phyloP scores from a whole-genome alignment of 2,797 vertebrate species.

The Harpagifer antarcticus region DNA sequence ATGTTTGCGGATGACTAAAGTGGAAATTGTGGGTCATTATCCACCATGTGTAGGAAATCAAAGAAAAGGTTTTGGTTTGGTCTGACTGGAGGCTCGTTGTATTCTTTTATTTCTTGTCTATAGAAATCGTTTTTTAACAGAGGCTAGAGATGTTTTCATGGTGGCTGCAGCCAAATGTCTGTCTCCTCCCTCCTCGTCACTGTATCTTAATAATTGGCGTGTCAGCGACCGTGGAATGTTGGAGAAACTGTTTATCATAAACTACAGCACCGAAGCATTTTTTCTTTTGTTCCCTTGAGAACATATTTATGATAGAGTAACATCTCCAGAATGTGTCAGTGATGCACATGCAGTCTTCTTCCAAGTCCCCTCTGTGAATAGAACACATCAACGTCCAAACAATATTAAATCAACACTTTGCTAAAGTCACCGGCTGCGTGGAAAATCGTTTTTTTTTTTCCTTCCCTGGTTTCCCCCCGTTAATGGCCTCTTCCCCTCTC shows the following conservation, averaged over 20 bases:
- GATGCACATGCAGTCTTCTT: constrained; percentile 37
- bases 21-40: constrained; percentile 71
- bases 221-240: constrained; percentile 60
- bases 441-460: constrained; percentile 27
- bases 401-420: constrained; percentile 57
- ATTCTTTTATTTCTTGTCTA: constrained; percentile 8
- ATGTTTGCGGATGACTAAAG: constrained; percentile 64
- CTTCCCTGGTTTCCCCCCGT: constrained; percentile 50
- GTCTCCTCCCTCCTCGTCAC: constrained; percentile 45
- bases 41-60: constrained; percentile 34
- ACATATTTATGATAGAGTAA: constrained; percentile 42
- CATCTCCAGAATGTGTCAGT: constrained; percentile 51
- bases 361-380: constrained; percentile 21
- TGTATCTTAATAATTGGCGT: constrained; percentile 66
- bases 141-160: constrained; percentile 44
- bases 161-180: constrained; percentile 50
- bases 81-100: constrained; percentile 17
- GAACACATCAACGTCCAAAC: constrained; percentile 51
- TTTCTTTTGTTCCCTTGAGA: constrained; percentile 49
- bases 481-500: constrained; percentile 74
- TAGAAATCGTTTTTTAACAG: constrained; percentile 15
- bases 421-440: constrained; percentile 40
- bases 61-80: constrained; percentile 23
- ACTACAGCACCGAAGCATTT: constrained; percentile 56
- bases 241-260: constrained; percentile 64